A percentile compares a stretch with the other conserved stretches of the same genome.
phyloP scores from a whole-genome alignment of 2,888 invertebrate species.

The Pachycephus smyrnensis region DNA sequence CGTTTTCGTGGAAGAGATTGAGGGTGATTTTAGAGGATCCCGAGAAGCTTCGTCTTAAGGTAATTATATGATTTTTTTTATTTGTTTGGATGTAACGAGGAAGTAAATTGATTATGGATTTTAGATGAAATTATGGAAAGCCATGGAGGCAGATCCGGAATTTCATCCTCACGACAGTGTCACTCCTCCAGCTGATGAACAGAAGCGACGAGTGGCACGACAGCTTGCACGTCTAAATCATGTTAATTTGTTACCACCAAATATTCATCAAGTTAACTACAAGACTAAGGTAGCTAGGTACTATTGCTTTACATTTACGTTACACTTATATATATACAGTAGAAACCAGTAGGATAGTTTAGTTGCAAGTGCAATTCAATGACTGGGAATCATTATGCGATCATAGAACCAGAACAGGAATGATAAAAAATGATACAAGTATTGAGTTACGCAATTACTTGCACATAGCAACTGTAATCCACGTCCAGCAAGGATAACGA shows the following conservation, averaged over 20 bases:
- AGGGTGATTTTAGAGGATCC: slow-evolving; percentile 70
- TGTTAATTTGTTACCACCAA: slow-evolving; percentile 74
- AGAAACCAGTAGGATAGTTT: background rate
- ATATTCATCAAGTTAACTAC: slow-evolving; percentile 74
- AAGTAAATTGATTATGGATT: slow-evolving; percentile 43
- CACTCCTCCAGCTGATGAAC: slow-evolving; percentile 78
- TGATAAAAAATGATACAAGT: background rate
- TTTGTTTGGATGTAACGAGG: background rate
- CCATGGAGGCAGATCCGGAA: slow-evolving; percentile 82
- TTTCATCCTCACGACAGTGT: slow-evolving; percentile 74
- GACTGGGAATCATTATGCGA: background rate
- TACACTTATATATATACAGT: slow-evolving; percentile 8
- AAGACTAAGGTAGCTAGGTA: slow-evolving; percentile 71
- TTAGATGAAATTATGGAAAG: slow-evolving; percentile 84
- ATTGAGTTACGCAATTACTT: background rate
- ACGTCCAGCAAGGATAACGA: background rate
- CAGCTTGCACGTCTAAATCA: slow-evolving; percentile 77
- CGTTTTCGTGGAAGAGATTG: slow-evolving; percentile 72
- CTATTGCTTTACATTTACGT: slow-evolving; percentile 1
- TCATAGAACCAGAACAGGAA: background rate
- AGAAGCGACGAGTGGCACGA: slow-evolving; percentile 77
- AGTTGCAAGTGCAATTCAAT: background rate
- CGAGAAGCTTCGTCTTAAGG: slow-evolving; percentile 70
- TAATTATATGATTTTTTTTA: slow-evolving; percentile 41
- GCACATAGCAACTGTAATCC: background rate